A percentile compares a stretch with the other conserved stretches of the same genome.
phyloP scores from a whole-genome alignment of 1,140 invertebrate genomes.

The Oncopodura yosiiana region DNA sequence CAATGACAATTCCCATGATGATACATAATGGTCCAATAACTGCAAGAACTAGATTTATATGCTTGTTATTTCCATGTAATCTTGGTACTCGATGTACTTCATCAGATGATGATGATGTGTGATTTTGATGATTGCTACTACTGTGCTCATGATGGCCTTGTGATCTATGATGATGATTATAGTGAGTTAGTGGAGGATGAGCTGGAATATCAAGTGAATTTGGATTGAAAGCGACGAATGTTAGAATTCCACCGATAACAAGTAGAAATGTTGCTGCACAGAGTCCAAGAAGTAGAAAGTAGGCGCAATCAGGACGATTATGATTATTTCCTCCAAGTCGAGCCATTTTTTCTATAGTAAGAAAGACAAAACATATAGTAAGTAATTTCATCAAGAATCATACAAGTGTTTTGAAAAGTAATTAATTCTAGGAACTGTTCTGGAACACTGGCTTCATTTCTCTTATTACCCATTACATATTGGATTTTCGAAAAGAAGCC shows the following conservation, averaged over 20 bases:
- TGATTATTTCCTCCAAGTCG: conserved; percentile 8
- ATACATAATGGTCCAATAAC: conserved; percentile 27
- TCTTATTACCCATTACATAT: too few species aligned
- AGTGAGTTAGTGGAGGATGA: conserved; percentile 13
- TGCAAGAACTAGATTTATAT: neutral
- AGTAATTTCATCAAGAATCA: neutral
- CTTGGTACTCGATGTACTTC: neutral
- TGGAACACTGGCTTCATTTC: too few species aligned
- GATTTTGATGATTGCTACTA: conserved; percentile 6
- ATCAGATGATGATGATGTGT: neutral
- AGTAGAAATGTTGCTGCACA: conserved; percentile 25
- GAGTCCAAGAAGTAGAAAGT: conserved; percentile 27
- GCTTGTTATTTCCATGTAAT: neutral
- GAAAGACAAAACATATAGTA: neutral
- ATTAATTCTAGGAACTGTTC: too few species aligned
- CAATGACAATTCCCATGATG: conserved; percentile 21
- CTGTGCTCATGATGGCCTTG: conserved; percentile 2
- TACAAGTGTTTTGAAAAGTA: too few species aligned
- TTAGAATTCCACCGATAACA: conserved; percentile 24
- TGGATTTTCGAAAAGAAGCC: too few species aligned
- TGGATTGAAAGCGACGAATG: conserved; percentile 21
- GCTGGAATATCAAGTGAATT: neutral
- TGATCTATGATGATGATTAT: conserved; percentile 15
- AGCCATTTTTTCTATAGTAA: conserved; percentile 2
- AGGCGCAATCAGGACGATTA: conserved; percentile 31